Base-by-base conservation (phyloP, 2,113 vertebrate genomes). In the Lepisosteus osseus region DNA sequence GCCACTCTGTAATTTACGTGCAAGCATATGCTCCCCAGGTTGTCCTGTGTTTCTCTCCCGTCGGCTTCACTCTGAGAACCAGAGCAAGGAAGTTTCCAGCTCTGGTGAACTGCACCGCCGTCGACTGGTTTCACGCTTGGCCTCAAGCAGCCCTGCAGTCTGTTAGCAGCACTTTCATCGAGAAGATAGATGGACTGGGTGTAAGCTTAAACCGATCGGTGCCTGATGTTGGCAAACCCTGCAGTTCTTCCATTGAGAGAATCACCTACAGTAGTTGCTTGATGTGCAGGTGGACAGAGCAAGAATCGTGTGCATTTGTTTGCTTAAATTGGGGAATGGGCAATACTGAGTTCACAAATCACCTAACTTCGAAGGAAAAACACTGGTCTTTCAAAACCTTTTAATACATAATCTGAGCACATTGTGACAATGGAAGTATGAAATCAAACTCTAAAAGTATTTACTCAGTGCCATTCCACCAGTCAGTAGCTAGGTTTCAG, bases 41-140 rank as follows among this genome's bases (percentile, higher is more conserved):
- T n/a, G 86, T 93, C 13, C 73, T 92, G 29, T 92, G 91, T 76
- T 91, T 94, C 80, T 92, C 88, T 7, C 87, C 90, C 0, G 86
- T 91, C 15, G 89, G 87, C 43, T 91, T 93, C 78, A 90, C 89
- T 0, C 78, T 92, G 68, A 84, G 86, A 15, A 84, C 74, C 59
- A 87, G 90, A 74, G 82, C 77, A 0, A 79, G 85, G 14, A 93
- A 90, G 74, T 89, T 90, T 78, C 90, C 86, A 0, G 86, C 86
- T 17, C 74, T 90, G 55, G 83, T 93, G 67, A 91, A 86, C 54
- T 89, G 86, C 64, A 86, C 82, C 3, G 74, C 83, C 42, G 85
- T 86, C 64, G 68, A 89, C 71, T 92, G 85, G 88, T 90, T 94
- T 64, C 83, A 79, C 65, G 63, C 76, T 0, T 92, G 86, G 83